Evolutionary conservation across 1,140 invertebrate genomes (phyloP).

Genomic region (Nixonia krombeini): DNA sequence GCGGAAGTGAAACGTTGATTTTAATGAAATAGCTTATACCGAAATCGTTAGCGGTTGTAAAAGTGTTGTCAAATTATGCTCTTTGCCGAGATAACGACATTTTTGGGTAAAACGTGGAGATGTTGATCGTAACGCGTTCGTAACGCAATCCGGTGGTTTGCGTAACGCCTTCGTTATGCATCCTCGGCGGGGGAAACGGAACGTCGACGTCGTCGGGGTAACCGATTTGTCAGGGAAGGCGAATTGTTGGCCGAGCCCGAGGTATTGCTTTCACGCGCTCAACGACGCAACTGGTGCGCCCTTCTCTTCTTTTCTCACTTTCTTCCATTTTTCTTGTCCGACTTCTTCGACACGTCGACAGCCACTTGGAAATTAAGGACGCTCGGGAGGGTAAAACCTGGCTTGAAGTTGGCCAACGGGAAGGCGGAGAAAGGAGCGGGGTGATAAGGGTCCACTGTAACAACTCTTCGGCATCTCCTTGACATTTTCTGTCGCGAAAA

Average conservation of each 20-base stretch:
- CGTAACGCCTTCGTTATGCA: constrained; percentile 29
- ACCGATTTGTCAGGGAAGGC: constrained; percentile 46
- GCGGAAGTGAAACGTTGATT: too few species aligned
- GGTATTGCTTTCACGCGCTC: constrained; percentile 49
- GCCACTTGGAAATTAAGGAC: constrained; percentile 29
- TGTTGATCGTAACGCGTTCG: constrained; percentile 32
- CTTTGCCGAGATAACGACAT: too few species aligned
- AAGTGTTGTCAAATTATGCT: too few species aligned
- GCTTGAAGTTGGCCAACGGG: too few species aligned
- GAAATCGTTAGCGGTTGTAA: too few species aligned
- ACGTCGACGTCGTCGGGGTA: constrained; percentile 31
- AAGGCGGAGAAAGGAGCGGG: too few species aligned
- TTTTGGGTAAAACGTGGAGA: too few species aligned
- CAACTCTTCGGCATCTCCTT: too few species aligned
- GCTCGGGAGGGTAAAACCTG: too few species aligned
- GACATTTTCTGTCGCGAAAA: too few species aligned
- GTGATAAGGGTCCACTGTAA: too few species aligned
- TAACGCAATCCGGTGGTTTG: constrained; percentile 36
- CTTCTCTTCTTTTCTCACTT: constrained; percentile 19
- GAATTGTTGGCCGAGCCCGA: constrained; percentile 25
- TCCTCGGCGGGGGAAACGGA: constrained; percentile 24
- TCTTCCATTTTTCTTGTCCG: constrained; percentile 17
- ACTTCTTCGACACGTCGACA: constrained; percentile 8
- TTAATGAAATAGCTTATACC: too few species aligned
- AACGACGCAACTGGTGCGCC: constrained; percentile 21